Conservation (phyloP, 1,140 invertebrate genomes). For the Pseudomyrmex gracilis region DNA sequence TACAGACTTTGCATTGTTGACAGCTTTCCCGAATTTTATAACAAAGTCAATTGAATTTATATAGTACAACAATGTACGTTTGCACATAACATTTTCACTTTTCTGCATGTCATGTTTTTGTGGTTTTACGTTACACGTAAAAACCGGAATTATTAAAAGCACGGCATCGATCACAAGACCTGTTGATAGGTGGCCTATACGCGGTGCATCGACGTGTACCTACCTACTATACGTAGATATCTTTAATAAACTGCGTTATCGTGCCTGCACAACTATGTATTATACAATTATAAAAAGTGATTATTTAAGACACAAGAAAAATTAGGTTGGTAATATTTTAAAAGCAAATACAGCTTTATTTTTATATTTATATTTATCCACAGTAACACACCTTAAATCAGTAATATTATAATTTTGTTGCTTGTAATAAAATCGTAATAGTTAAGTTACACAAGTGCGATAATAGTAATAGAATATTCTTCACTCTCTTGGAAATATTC, state of each 20-base stretch:
- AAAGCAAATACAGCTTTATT: background rate
- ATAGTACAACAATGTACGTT: background rate
- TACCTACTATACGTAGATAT: background rate
- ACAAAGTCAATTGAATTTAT: slow-evolving; percentile 2
- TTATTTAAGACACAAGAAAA: no score
- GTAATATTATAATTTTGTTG: background rate
- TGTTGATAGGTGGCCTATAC: slow-evolving; percentile 61
- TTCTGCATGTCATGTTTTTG: slow-evolving; percentile 3
- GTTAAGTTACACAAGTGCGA: background rate
- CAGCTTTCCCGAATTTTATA: background rate
- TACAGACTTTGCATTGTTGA: background rate
- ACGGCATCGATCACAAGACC: slow-evolving; percentile 67
- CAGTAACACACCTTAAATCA: background rate
- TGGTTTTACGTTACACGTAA: slow-evolving; percentile 8
- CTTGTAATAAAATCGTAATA: background rate
- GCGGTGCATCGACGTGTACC: slow-evolving; percentile 2
- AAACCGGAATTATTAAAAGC: slow-evolving; percentile 68
- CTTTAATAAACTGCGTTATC: slow-evolving; percentile 24
- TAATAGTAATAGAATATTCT: slow-evolving; percentile 8
- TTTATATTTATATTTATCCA: no score
- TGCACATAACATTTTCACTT: background rate
- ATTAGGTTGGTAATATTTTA: background rate
- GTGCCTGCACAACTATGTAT: background rate
- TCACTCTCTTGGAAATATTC: background rate
- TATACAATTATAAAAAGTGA: no score